Conservation (phyloP, 2,888 invertebrate species). For the Dermolepida albohirtum region DNA sequence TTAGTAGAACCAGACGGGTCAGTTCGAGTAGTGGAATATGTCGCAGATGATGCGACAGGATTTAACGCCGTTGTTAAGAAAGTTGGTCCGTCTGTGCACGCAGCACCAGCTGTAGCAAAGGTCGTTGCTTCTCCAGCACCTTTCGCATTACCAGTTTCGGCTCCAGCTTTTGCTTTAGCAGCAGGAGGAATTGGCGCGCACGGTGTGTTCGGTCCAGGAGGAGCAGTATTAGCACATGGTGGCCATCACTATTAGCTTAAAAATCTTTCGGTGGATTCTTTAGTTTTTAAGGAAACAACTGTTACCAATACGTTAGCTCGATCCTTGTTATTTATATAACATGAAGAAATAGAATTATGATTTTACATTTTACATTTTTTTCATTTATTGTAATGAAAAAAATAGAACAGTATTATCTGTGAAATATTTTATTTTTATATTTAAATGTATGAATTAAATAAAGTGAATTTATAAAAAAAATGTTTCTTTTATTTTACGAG, state of each 20-base stretch:
- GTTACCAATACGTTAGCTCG: constrained; percentile 12
- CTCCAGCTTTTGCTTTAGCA: constrained; percentile 25
- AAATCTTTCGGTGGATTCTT: not conserved
- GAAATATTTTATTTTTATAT: constrained; percentile 16
- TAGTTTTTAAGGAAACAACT: constrained; percentile 1
- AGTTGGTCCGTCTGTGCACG: constrained; percentile 54
- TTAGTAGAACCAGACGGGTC: constrained; percentile 66
- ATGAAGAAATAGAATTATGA: not conserved
- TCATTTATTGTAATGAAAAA: constrained; percentile 14
- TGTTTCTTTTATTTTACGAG: not conserved
- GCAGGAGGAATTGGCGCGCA: constrained; percentile 36
- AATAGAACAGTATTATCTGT: constrained; percentile 27
- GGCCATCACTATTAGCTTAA: constrained; percentile 28
- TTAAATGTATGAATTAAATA: not conserved
- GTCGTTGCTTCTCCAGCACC: constrained; percentile 35
- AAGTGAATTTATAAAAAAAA: not conserved
- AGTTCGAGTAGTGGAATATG: constrained; percentile 60
- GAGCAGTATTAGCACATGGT: constrained; percentile 38
- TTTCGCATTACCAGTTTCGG: constrained; percentile 23
- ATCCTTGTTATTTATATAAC: not conserved
- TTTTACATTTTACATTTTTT: not conserved
- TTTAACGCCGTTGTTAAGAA: constrained; percentile 62
- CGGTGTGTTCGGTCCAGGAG: constrained; percentile 37
- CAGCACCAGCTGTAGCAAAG: constrained; percentile 43
- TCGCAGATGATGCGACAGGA: constrained; percentile 53